Conservation (phyloP, 2,113 vertebrate genomes). For the Gasterosteus nipponicus region DNA sequence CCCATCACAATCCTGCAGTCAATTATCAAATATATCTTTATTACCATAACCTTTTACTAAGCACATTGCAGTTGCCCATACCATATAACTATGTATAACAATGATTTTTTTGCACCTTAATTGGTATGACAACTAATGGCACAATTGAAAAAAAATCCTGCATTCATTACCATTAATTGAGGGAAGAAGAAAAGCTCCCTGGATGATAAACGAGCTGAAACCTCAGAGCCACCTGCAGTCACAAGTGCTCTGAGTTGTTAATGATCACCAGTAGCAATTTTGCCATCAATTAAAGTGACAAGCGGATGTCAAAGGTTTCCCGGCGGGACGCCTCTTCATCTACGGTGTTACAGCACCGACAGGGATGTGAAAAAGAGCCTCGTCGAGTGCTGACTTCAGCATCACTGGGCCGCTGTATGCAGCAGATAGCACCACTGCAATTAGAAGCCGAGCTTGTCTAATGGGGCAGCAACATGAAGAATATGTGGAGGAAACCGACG, state of each 20-base stretch:
- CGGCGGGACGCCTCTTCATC: conserved; percentile 37
- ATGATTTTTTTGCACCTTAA: conserved; percentile 46
- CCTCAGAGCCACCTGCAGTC: conserved; percentile 54
- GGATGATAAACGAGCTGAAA: conserved; percentile 57
- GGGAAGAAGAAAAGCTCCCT: conserved; percentile 41
- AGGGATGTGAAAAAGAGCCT: conserved; percentile 61
- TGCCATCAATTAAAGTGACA: conserved; percentile 72
- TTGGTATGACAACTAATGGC: conserved; percentile 48
- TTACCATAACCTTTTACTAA: background rate
- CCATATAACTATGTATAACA: background rate
- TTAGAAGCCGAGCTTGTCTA: conserved; percentile 64
- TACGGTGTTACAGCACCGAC: conserved; percentile 29
- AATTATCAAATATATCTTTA: background rate
- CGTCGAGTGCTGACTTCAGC: conserved; percentile 66
- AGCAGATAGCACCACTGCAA: conserved; percentile 61
- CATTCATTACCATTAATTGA: conserved; percentile 57
- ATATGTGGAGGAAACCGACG: conserved; percentile 37
- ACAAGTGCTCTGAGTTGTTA: conserved; percentile 62
- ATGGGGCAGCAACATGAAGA: conserved; percentile 53
- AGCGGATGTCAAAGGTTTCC: conserved; percentile 62
- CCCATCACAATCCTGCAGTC: background rate
- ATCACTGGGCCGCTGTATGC: conserved; percentile 40
- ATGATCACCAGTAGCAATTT: conserved; percentile 69
- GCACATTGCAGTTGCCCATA: background rate
- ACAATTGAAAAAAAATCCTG: conserved; percentile 44